Base-by-base conservation (phyloP, 2,113 vertebrate genomes). In the Deroptyus accipitrinus region DNA sequence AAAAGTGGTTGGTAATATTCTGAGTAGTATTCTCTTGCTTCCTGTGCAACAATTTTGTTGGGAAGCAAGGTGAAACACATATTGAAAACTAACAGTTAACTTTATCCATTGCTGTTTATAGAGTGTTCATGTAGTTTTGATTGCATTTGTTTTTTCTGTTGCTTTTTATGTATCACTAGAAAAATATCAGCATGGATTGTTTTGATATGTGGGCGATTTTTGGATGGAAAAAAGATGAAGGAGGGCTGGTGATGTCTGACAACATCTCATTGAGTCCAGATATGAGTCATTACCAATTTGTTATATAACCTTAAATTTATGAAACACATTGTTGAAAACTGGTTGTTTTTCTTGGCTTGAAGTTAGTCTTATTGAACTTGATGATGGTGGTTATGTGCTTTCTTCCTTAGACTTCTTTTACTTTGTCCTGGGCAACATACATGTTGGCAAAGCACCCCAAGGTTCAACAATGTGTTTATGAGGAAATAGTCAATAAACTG, bases 361-460 rank as follows among this genome's bases (percentile, higher is more conserved):
- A 75, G 52, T 73, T 75, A 66, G 59, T 87, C 75, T 54, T 75
- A 11, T 86, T 79, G 9, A 30, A 69, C 51, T 81, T 73, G 59
- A 41, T 44, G 23, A 35, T 41, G 33, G 63, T 88, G 48, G 39
- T 62, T 35, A 59, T 91, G 41, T 93, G 68, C 9, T 96, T 96
- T 92, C 49, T 92, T 83, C n/a, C 17, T 46, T 80, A 99, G 99
- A 99, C 98, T 6, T 99, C 99, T 35, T 99, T 99, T 96, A 99
- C 98, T 3, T 95, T 99, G 75, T 99, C 99, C 10, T 99, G 99
- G 99, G 98, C 98, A 44, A 96, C 95, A 25, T 99, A 99, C 82
- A 97, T 99, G 72, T 96, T 99, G 83, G 99, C 99, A 11, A 98
- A 94, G 15, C 97, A 99, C 83, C 99, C 99, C 13, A 94, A 97